Conservation (phyloP, 2,113 vertebrate species). For the Equus przewalskii region DNA sequence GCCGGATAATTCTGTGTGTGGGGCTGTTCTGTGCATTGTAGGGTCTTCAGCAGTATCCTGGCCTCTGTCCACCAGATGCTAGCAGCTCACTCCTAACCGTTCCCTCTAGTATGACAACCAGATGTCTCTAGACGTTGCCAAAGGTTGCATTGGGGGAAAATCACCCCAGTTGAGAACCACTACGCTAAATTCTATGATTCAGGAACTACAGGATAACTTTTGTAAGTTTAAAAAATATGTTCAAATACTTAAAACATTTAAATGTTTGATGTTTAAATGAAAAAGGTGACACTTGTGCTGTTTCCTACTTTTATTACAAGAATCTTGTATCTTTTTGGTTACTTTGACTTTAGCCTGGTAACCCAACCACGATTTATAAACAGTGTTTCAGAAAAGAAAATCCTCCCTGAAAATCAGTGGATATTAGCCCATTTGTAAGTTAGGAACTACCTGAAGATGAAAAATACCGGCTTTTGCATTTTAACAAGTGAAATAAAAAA, state of each 20-base stretch:
- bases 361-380: background rate
- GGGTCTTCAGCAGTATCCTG: background rate
- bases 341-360: background rate
- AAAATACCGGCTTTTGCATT: background rate
- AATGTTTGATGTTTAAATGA: slow-evolving; percentile 12
- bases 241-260: background rate
- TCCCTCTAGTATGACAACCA: background rate
- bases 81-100: background rate
- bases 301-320: background rate
- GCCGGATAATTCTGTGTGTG: background rate
- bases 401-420: background rate
- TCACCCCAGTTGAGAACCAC: background rate
- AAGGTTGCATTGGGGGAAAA: background rate
- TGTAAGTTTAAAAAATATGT: background rate
- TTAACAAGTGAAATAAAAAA: slow-evolving; percentile 10
- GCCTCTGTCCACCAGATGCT: background rate
- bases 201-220: background rate
- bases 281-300: background rate
- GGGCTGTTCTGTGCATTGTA: background rate
- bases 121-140: background rate
- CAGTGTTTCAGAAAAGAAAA: background rate
- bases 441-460: background rate
- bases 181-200: background rate
- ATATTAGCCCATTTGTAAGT: background rate
- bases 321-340: background rate